Evolutionary conservation across 2,113 vertebrate species (phyloP).

Genomic region (Melierax canorus): DNA sequence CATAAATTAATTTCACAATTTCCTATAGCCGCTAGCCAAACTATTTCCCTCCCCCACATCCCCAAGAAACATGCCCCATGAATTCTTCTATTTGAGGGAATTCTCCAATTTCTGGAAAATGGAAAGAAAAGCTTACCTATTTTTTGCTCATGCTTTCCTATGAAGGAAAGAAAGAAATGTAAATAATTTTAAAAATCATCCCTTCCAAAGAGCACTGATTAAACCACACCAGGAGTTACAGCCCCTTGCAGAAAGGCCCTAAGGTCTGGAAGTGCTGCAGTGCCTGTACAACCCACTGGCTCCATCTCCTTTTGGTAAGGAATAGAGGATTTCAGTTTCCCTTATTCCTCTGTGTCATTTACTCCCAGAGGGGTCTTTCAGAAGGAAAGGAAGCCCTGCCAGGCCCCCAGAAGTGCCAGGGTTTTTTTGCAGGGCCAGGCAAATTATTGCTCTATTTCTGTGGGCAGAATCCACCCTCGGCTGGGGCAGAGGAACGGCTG

Average conservation of each 20-base stretch:
- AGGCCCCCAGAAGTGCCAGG: not conserved
- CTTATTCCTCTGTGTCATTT: not conserved
- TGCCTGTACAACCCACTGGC: not conserved
- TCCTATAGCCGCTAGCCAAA: not conserved
- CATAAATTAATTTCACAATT: not conserved
- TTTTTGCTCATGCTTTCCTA: not conserved
- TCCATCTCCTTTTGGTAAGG: not conserved
- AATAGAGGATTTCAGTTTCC: not conserved
- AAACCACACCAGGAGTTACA: not conserved
- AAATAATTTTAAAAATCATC: not conserved
- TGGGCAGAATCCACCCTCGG: fast-evolving
- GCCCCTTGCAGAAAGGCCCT: not conserved
- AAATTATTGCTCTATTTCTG: not conserved
- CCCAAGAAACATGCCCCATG: too few relatives aligned
- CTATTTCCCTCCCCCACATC: not conserved
- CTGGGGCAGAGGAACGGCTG: not conserved
- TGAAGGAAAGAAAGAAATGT: not conserved
- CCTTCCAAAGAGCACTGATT: not conserved
- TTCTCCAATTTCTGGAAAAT: not conserved
- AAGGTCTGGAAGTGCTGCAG: not conserved
- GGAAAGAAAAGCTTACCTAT: not conserved
- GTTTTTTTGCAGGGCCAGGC: not conserved
- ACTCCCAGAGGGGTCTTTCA: not conserved
- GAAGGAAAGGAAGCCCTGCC: not conserved
- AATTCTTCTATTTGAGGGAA: not conserved